phyloP scores from a whole-genome alignment of 2,797 vertebrate species.

The Manis javanica region DNA sequence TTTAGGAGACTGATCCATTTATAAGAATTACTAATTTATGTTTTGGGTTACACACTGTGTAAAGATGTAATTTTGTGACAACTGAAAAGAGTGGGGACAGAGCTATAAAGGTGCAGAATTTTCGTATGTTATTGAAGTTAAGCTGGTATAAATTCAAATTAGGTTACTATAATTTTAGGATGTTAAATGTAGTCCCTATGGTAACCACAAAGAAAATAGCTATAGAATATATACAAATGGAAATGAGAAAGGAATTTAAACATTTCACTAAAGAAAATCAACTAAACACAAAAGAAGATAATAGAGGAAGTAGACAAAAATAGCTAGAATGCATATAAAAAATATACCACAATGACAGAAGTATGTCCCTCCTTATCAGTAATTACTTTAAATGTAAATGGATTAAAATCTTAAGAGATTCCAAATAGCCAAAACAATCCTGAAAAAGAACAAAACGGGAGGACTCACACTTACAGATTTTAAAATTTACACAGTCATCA shows the following conservation, averaged over 20 bases:
- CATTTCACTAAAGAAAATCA: background rate
- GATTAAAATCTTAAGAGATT: background rate
- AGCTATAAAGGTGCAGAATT: background rate
- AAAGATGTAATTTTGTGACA: background rate
- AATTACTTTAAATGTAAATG: background rate
- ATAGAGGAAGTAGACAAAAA: background rate
- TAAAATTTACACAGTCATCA: background rate
- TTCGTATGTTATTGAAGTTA: background rate
- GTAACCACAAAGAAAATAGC: background rate
- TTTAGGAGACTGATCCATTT: background rate
- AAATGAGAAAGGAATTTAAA: background rate
- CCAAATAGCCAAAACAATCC: background rate
- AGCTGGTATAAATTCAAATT: background rate
- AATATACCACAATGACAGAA: background rate
- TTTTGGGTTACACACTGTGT: background rate
- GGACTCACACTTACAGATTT: background rate
- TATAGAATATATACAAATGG: background rate
- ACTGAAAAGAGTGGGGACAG: background rate
- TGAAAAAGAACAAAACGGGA: background rate
- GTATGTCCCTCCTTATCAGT: background rate
- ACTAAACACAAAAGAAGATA: background rate
- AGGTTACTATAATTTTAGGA: background rate
- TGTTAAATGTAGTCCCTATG: background rate
- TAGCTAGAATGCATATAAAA: background rate
- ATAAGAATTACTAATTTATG: background rate